Conservation (phyloP, 2,113 vertebrate species). For the Mustelus asterias region DNA sequence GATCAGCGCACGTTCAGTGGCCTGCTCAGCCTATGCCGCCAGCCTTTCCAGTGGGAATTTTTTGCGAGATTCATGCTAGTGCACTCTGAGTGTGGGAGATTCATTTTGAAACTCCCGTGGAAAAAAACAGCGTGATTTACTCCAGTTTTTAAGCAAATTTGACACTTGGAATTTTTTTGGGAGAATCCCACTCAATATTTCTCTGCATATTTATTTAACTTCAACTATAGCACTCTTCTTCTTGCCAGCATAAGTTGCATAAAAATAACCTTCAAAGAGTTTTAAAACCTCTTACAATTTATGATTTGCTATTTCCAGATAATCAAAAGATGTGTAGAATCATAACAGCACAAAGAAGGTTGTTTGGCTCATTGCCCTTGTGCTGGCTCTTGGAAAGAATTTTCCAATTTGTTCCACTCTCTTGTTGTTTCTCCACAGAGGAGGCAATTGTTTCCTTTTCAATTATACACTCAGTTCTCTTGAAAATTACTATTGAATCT, state of each 20-base stretch:
- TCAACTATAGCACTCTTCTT: not conserved
- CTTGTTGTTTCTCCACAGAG: not conserved
- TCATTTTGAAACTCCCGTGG: too few relatives aligned
- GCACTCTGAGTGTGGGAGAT: too few relatives aligned
- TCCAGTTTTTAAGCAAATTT: too few relatives aligned
- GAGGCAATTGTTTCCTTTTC: not conserved
- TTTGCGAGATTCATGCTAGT: too few relatives aligned
- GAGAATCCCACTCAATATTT: not conserved
- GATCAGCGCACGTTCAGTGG: too few relatives aligned
- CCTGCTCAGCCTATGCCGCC: too few relatives aligned
- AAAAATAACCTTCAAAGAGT: not conserved
- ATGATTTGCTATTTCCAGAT: not conserved
- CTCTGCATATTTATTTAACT: not conserved
- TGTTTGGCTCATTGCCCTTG: not conserved
- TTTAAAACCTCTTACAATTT: not conserved
- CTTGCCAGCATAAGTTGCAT: slow-evolving; percentile 6
- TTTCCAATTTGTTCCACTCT: not conserved
- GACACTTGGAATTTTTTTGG: too few relatives aligned
- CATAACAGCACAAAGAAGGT: not conserved
- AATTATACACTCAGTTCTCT: not conserved
- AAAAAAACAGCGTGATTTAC: too few relatives aligned
- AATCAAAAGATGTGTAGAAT: not conserved
- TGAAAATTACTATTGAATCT: not conserved
- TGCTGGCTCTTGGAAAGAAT: not conserved
- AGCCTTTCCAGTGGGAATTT: too few relatives aligned